A percentile compares a stretch with the other conserved stretches of the same genome.
Evolutionary conservation across 2,113 vertebrate species (phyloP).

Genomic region (Poeciliopsis retropinna): DNA sequence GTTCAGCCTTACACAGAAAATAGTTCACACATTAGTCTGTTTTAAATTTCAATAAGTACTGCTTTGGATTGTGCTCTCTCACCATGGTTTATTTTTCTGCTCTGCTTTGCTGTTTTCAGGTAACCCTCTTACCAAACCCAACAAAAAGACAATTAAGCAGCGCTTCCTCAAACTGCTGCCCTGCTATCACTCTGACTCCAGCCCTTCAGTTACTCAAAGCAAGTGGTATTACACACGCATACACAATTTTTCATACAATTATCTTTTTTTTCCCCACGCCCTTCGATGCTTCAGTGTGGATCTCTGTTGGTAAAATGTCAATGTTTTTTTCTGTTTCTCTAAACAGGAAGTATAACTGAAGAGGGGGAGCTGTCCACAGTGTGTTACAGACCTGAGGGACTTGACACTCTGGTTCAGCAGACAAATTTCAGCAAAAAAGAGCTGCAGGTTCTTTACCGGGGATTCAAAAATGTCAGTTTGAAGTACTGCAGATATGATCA

Average conservation of each 20-base stretch:
- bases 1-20: too few species aligned
- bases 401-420: slow-evolving; percentile 89
- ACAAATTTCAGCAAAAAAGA: slow-evolving; percentile 95
- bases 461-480: slow-evolving; percentile 94
- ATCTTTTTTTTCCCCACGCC: neutral
- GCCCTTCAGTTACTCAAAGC: slow-evolving; percentile 65
- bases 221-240: slow-evolving; percentile 49
- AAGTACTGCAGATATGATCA: neutral
- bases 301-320: neutral
- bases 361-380: slow-evolving; percentile 88
- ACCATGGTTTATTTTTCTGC: slow-evolving; percentile 33
- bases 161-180: slow-evolving; percentile 78
- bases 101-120: slow-evolving; percentile 74
- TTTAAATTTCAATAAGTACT: too few species aligned
- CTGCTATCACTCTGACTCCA: slow-evolving; percentile 69
- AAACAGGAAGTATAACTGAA: slow-evolving; percentile 86
- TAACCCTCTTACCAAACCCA: slow-evolving; percentile 71
- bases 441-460: slow-evolving; percentile 93
- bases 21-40: too few species aligned
- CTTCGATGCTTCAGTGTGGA: neutral
- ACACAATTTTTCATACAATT: too few species aligned
- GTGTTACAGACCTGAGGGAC: slow-evolving; percentile 88
- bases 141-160: slow-evolving; percentile 77
- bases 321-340: neutral
- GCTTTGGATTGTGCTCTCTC: neutral